A percentile compares a stretch with the other conserved stretches of the same genome.
Evolutionary conservation across 2,888 invertebrate genomes (phyloP).

Genomic region (Hirtodrosophila confusa): DNA sequence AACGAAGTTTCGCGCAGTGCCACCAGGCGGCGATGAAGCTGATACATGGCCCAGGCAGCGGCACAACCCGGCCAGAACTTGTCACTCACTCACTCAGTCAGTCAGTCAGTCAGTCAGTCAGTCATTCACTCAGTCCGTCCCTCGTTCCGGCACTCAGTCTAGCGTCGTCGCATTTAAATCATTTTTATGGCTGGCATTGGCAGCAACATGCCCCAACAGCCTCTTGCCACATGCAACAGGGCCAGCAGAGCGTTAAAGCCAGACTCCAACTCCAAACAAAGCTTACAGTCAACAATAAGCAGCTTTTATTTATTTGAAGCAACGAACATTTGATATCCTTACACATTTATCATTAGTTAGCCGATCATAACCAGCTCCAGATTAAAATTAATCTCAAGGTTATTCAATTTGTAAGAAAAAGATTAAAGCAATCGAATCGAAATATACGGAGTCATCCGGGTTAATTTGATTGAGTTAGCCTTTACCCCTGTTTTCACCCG

Average conservation of each 20-base stretch:
- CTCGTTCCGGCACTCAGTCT: neutral
- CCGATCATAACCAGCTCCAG: too few relatives aligned
- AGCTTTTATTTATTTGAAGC: neutral
- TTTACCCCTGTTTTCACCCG: too few relatives aligned
- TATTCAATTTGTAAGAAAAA: too few relatives aligned
- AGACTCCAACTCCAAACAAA: too few relatives aligned
- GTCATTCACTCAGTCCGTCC: neutral
- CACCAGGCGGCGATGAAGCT: conserved; percentile 55
- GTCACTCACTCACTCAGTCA: conserved; percentile 5
- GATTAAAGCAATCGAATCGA: too few relatives aligned
- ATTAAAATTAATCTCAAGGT: too few relatives aligned
- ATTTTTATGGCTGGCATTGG: conserved; percentile 58
- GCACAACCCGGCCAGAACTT: conserved; percentile 4
- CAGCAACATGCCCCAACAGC: conserved; percentile 27
- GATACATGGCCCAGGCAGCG: conserved; percentile 53
- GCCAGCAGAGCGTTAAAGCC: neutral
- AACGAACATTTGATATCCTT: neutral
- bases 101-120: conserved; percentile 2
- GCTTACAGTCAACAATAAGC: conserved; percentile 4
- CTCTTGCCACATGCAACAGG: conserved; percentile 19
- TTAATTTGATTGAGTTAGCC: too few relatives aligned
- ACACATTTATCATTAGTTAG: too few relatives aligned
- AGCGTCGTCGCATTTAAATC: conserved; percentile 61
- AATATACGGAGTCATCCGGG: too few relatives aligned
- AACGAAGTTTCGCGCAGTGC: conserved; percentile 58